Evolutionary conservation across 2,113 vertebrate genomes (phyloP).

Genomic region (human): DNA sequence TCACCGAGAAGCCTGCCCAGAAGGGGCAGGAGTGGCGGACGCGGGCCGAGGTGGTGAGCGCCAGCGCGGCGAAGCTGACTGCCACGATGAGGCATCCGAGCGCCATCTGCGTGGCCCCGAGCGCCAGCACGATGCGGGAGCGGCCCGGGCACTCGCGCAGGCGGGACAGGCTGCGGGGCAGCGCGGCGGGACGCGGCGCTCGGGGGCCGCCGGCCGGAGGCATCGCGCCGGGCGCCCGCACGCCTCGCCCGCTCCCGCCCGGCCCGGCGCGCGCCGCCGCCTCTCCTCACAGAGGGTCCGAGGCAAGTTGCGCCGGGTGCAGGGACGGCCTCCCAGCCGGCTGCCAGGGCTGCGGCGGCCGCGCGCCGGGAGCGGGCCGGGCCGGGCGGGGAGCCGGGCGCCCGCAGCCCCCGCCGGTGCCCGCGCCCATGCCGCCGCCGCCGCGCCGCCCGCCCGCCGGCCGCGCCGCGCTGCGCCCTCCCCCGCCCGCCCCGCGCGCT

Average conservation of each 20-base stretch:
- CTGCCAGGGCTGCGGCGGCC: constrained; percentile 41
- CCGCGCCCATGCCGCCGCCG: constrained; percentile 60
- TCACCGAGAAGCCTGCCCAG: constrained; percentile 99
- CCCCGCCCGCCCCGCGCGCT: constrained; percentile 59
- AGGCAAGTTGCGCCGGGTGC: constrained; percentile 48
- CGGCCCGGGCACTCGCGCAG: constrained; percentile 92
- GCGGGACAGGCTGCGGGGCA: constrained; percentile 94
- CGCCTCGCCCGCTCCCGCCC: constrained; percentile 58
- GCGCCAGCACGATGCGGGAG: constrained; percentile 93
- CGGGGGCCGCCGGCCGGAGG: constrained; percentile 84
- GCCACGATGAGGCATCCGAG: constrained; percentile 96
- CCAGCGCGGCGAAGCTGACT: constrained; percentile 97
- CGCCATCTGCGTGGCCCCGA: constrained; percentile 96
- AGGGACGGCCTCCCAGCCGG: not conserved
- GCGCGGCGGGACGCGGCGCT: constrained; percentile 89
- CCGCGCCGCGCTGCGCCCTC: constrained; percentile 48
- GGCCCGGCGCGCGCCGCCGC: not conserved
- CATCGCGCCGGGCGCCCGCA: constrained; percentile 75
- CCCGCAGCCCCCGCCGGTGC: constrained; percentile 44
- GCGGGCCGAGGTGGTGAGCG: constrained; percentile 96
- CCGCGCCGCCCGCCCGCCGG: not conserved
- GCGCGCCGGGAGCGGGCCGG: constrained; percentile 27
- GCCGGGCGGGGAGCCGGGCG: constrained; percentile 37
- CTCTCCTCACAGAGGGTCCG: constrained; percentile 46
- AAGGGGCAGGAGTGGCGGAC: constrained; percentile 97